Evolutionary conservation across 2,888 invertebrate species (phyloP).

Genomic region (Cheilosia vernalis): DNA sequence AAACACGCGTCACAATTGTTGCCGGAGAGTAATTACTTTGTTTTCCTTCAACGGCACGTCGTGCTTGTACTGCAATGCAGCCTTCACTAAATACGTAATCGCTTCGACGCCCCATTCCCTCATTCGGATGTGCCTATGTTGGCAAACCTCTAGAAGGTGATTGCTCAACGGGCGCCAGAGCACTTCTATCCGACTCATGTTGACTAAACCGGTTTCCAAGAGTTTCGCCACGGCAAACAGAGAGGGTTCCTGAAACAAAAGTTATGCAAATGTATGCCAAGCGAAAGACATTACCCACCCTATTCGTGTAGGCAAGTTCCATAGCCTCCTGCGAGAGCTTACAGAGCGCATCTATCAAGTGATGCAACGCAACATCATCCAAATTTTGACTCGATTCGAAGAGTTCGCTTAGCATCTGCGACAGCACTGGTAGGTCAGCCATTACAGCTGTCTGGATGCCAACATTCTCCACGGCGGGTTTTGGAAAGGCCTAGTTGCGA

Average conservation of each 20-base stretch:
- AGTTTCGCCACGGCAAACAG: slow-evolving; percentile 98
- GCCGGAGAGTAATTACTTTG: slow-evolving; percentile 85
- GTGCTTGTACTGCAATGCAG: slow-evolving; percentile 94
- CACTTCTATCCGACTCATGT: slow-evolving; percentile 95
- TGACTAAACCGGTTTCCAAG: slow-evolving; percentile 98
- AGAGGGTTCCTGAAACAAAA: slow-evolving; percentile 91
- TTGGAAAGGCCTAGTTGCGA: slow-evolving; percentile 87
- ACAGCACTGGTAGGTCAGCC: slow-evolving; percentile 96
- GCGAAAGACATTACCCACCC: slow-evolving; percentile 85
- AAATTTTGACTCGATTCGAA: slow-evolving; percentile 97
- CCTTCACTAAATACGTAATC: slow-evolving; percentile 95
- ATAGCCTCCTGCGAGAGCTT: slow-evolving; percentile 98
- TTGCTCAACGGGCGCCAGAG: slow-evolving; percentile 97
- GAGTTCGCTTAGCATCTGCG: slow-evolving; percentile 94
- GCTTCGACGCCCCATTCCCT: slow-evolving; percentile 99
- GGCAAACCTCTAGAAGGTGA: slow-evolving; percentile 97
- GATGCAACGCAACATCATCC: slow-evolving; percentile 97
- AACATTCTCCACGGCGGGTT: slow-evolving; percentile 88
- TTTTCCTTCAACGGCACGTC: slow-evolving; percentile 92
- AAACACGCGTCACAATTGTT: not conserved
- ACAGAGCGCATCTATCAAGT: slow-evolving; percentile 97
- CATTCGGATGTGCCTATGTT: slow-evolving; percentile 97
- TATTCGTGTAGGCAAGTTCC: slow-evolving; percentile 97
- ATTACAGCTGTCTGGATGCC: slow-evolving; percentile 98
- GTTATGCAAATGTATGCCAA: not conserved